Evolutionary conservation across 2,888 invertebrate species (phyloP).

Genomic region (Rhabditoides inermis): DNA sequence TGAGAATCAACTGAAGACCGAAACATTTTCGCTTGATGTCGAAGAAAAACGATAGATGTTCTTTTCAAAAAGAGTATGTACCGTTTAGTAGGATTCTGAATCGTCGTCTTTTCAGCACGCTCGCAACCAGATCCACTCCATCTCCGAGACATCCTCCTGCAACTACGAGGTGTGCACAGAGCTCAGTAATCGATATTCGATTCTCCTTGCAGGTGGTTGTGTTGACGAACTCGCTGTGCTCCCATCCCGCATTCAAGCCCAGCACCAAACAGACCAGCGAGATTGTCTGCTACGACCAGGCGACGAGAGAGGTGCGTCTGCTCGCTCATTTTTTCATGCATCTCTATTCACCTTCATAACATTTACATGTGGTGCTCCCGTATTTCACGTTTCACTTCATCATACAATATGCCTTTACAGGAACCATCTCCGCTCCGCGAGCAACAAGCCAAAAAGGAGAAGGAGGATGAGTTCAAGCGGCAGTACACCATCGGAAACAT

Average conservation of each 20-base stretch:
- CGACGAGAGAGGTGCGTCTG: conserved; percentile 32
- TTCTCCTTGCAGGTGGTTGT: conserved; percentile 73
- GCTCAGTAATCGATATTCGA: conserved; percentile 56
- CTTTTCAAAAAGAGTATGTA: neutral
- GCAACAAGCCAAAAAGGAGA: too few species aligned
- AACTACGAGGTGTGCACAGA: conserved; percentile 74
- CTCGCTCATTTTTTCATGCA: neutral
- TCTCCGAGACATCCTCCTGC: conserved; percentile 64
- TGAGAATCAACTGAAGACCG: conserved; percentile 9
- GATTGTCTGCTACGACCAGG: conserved; percentile 39
- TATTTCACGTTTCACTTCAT: too few species aligned
- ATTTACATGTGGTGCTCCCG: too few species aligned
- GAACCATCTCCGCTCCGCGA: too few species aligned
- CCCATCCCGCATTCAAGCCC: conserved; percentile 68
- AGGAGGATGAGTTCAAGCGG: too few species aligned
- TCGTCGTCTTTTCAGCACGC: neutral
- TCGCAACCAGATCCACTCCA: conserved; percentile 10
- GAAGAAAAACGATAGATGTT: too few species aligned
- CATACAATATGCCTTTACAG: too few species aligned
- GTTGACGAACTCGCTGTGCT: conserved; percentile 75
- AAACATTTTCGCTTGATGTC: neutral
- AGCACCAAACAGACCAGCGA: conserved; percentile 39
- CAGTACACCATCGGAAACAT: too few species aligned
- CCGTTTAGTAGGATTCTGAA: neutral
- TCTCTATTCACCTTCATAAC: too few species aligned